These are phyloP conservation scores for Drosophila ficusphila DNA, from an alignment of 1,140 invertebrate species.

Conservation along the genomic window DNA sequence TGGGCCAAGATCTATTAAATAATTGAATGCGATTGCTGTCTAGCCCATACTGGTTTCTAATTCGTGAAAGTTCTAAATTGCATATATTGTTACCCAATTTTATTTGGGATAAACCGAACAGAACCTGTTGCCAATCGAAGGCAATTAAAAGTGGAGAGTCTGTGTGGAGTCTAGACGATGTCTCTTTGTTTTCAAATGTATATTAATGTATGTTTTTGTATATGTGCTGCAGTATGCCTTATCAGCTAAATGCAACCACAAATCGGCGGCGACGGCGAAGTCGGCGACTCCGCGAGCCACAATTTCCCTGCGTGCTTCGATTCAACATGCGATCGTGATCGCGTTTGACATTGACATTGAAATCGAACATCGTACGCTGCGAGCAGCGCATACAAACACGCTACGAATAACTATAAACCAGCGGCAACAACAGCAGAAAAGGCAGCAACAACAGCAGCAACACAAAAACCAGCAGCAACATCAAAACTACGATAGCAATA, in stretches of 20 bases:
- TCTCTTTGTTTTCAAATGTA: not conserved
- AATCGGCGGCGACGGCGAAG: slow-evolving; percentile 10
- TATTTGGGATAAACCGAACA: slow-evolving; percentile 5
- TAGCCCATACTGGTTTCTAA: not conserved
- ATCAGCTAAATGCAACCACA: slow-evolving; percentile 27
- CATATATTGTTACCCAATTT: not conserved
- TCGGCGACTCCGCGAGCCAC: slow-evolving; percentile 20
- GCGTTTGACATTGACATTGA: slow-evolving; percentile 76
- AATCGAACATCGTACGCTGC: slow-evolving; percentile 46
- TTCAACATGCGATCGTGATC: slow-evolving; percentile 65
- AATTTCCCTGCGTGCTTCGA: slow-evolving; percentile 53
- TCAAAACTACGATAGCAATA: not conserved
- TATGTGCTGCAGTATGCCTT: slow-evolving; percentile 4
- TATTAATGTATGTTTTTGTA: not conserved
- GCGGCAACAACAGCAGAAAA: slow-evolving; percentile 1
- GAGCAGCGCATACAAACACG: slow-evolving; percentile 30
- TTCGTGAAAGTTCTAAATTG: not conserved
- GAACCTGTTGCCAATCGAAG: slow-evolving; percentile 10
- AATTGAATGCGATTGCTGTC: not conserved
- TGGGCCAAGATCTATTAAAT: not conserved
- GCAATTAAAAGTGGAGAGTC: slow-evolving; percentile 15
- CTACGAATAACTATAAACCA: not conserved
- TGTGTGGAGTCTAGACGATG: slow-evolving; percentile 22
- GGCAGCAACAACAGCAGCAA: not conserved
- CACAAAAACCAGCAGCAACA: slow-evolving; percentile 5